A percentile compares a stretch with the other conserved stretches of the same genome.
phyloP scores from a whole-genome alignment of 2,113 vertebrate genomes.

The Plecturocebus donacophilus region DNA sequence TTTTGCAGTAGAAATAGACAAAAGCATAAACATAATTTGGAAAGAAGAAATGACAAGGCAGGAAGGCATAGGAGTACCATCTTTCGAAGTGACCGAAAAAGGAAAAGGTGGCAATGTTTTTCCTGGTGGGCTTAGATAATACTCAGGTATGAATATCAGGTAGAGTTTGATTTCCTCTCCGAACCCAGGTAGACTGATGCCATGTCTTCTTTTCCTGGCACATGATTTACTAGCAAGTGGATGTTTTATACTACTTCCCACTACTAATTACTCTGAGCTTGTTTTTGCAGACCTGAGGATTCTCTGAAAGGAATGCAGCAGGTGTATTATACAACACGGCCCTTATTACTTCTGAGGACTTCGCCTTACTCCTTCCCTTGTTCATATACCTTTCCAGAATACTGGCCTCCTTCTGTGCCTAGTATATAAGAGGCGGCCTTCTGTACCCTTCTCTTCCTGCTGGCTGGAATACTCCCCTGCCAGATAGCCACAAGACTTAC shows the following conservation, averaged over 20 bases:
- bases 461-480: neutral
- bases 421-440: rapidly evolving
- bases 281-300: neutral
- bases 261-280: neutral
- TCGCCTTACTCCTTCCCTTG: no score
- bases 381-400: neutral
- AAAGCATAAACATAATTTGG: neutral
- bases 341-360: neutral
- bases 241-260: neutral
- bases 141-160: no score
- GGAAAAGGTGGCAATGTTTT: no score
- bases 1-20: neutral
- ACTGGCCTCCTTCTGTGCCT: no score
- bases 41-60: neutral
- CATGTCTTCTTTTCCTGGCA: neutral
- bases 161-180: neutral
- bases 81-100: neutral
- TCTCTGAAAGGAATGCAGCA: neutral
- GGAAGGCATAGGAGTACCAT: neutral
- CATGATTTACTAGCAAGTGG: neutral
- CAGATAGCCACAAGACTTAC: rapidly evolving
- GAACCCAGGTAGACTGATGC: neutral
- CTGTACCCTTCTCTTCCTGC: rapidly evolving
- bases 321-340: neutral
- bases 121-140: neutral